Percentiles rank a stretch among this genome's conserved stretches.
These are phyloP conservation scores for Zaprionus lineosus DNA, from an alignment of 2,888 invertebrate genomes.

Conservation along the genomic window DNA sequence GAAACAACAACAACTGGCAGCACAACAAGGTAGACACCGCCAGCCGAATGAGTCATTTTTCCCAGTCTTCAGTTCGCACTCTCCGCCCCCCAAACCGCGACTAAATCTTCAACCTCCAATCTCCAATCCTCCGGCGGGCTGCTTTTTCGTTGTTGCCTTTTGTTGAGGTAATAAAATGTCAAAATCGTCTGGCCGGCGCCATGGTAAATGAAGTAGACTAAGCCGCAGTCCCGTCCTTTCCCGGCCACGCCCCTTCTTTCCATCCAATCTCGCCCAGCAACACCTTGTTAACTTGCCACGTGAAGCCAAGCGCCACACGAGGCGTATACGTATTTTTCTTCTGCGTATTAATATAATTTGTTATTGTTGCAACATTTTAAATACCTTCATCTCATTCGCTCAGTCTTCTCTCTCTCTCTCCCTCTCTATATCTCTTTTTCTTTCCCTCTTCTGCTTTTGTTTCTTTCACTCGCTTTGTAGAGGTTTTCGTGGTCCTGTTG, in stretches of 20 bases:
- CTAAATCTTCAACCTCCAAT: neutral
- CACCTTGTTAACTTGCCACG: constrained; percentile 11
- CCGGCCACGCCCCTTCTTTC: neutral
- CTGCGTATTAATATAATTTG: constrained; percentile 46
- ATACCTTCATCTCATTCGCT: too few relatives aligned
- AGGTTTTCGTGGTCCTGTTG: constrained; percentile 25
- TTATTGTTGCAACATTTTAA: constrained; percentile 50
- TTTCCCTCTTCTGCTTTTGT: too few relatives aligned
- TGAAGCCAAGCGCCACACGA: constrained; percentile 15
- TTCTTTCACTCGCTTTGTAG: too few relatives aligned
- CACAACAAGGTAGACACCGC: constrained; percentile 52
- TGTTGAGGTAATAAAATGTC: constrained; percentile 73
- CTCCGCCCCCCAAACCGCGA: constrained; percentile 2
- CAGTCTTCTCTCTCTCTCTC: too few relatives aligned
- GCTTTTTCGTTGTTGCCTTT: constrained; percentile 42
- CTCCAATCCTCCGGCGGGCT: constrained; percentile 2
- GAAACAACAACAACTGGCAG: constrained; percentile 31
- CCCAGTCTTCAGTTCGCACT: too few relatives aligned
- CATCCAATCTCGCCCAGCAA: neutral
- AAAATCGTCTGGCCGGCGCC: constrained; percentile 77
- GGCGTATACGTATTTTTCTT: constrained; percentile 43
- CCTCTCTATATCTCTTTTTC: too few relatives aligned
- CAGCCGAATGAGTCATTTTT: constrained; percentile 58
- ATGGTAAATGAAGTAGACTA: constrained; percentile 65
- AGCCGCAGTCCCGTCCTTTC: neutral